Conservation (phyloP, 2,888 invertebrate species). For the Agrotis exclamationis region DNA sequence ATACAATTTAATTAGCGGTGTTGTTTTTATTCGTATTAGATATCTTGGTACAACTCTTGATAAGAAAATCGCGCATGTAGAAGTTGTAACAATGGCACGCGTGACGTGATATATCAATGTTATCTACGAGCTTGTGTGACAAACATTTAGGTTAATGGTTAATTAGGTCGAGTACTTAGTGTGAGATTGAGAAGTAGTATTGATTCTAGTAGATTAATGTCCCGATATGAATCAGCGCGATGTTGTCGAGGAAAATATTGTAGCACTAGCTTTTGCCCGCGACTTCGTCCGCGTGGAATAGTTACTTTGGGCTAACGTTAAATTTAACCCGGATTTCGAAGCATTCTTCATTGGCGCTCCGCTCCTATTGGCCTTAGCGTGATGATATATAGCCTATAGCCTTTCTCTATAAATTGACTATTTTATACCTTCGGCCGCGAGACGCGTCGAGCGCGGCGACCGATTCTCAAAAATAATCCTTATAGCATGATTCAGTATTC, state of each 20-base stretch:
- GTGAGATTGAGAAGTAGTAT: slow-evolving; percentile 73
- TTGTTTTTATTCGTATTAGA: slow-evolving; percentile 57
- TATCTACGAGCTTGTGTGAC: slow-evolving; percentile 77
- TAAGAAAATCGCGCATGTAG: slow-evolving; percentile 76
- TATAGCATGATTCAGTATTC: too few species aligned
- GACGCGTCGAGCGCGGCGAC: too few species aligned
- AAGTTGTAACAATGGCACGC: slow-evolving; percentile 77
- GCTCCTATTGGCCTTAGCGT: too few species aligned
- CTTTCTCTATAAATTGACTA: too few species aligned
- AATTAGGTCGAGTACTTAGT: slow-evolving; percentile 83
- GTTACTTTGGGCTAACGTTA: too few species aligned
- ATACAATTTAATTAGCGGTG: slow-evolving; percentile 31
- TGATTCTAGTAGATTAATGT: slow-evolving; percentile 68
- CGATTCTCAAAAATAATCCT: too few species aligned
- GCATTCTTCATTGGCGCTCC: too few species aligned
- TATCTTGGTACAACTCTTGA: slow-evolving; percentile 57
- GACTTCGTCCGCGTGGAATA: too few species aligned
- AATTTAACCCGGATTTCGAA: too few species aligned
- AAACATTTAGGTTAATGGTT: slow-evolving; percentile 83
- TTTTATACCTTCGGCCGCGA: too few species aligned
- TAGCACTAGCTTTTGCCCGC: too few species aligned
- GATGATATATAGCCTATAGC: too few species aligned
- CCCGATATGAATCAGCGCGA: slow-evolving; percentile 49
- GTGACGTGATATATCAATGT: slow-evolving; percentile 75
- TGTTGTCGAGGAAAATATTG: slow-evolving; percentile 54